Conservation (phyloP, 2,113 vertebrate genomes). For the Pica pica region DNA sequence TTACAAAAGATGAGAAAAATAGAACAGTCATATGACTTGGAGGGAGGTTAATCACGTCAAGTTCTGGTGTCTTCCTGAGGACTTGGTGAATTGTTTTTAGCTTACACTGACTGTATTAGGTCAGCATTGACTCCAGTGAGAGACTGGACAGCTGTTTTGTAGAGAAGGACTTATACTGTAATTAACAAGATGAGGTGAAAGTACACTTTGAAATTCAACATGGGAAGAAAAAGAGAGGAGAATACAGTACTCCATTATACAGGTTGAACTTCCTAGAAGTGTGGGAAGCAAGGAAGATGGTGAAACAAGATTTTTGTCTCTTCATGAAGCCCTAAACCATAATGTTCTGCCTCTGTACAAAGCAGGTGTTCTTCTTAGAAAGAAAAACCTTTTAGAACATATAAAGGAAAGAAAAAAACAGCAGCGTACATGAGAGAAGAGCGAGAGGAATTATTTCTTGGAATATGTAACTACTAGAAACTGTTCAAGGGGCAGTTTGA, state of each 20-base stretch:
- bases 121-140: neutral
- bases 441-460: neutral
- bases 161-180: neutral
- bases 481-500: neutral
- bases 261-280: neutral
- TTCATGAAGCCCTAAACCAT: neutral
- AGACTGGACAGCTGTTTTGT: neutral
- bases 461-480: neutral
- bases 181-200: neutral
- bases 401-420: neutral
- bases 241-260: neutral
- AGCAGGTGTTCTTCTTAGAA: neutral
- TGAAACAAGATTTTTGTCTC: neutral
- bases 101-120: too few relatives aligned
- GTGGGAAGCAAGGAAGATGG: neutral
- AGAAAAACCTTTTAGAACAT: neutral
- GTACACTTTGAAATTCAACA: neutral
- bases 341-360: neutral
- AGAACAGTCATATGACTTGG: neutral
- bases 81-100: neutral
- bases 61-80: neutral
- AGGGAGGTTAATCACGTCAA: neutral
- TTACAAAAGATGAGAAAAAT: neutral
- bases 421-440: accelerated
- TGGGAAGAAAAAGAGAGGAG: neutral